phyloP scores from a whole-genome alignment of 2,888 invertebrate genomes.

The Athripsodes cinereus region DNA sequence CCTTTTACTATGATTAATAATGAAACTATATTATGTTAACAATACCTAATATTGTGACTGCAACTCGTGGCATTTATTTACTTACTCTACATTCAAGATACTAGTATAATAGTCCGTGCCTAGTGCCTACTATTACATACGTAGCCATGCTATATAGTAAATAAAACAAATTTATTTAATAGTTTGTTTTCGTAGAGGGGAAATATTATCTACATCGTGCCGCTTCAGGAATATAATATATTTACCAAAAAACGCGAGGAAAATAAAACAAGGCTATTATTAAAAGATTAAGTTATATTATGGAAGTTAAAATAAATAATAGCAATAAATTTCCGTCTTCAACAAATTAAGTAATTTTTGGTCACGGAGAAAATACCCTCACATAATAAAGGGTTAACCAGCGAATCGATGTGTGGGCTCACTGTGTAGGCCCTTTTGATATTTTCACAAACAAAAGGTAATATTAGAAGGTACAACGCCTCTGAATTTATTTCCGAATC shows the following conservation, averaged over 20 bases:
- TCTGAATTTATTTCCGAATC: no score
- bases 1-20: neutral
- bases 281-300: neutral
- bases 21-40: neutral
- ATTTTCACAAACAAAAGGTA: no score
- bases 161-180: conserved; percentile 1
- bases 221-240: neutral
- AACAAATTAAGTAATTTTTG: neutral
- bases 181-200: neutral
- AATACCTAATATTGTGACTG: neutral
- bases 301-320: neutral
- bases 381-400: neutral
- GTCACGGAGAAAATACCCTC: neutral
- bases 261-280: neutral
- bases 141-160: neutral
- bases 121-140: neutral
- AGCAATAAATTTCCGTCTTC: neutral
- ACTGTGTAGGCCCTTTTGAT: no score
- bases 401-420: no score
- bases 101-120: neutral
- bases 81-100: neutral
- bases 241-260: neutral
- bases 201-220: neutral
- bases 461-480: no score
- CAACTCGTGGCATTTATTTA: neutral